A percentile compares a stretch with the other conserved stretches of the same genome.
Evolutionary conservation across 2,797 vertebrate genomes (phyloP).

Genomic region (Bothrops alternatus): DNA sequence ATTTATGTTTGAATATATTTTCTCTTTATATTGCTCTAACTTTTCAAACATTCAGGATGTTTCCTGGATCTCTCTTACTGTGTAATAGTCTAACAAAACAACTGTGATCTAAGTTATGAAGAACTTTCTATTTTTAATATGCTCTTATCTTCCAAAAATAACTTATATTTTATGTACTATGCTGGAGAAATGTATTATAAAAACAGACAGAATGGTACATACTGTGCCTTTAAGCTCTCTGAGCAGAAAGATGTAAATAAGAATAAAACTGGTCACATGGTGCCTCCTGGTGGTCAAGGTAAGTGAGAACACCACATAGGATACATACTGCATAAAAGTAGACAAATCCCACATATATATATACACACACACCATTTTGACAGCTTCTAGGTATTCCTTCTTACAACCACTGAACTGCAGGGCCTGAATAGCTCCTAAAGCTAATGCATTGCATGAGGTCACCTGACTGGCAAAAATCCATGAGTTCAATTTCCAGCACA

Average conservation of each 20-base stretch:
- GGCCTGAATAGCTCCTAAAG: not conserved
- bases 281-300: not conserved
- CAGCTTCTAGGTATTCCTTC: not conserved
- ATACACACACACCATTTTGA: not conserved
- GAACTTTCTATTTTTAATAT: not conserved
- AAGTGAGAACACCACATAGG: not conserved
- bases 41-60: not conserved
- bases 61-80: not conserved
- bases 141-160: not conserved
- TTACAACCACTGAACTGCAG: not conserved
- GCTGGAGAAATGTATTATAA: not conserved
- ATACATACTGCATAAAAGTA: not conserved
- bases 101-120: not conserved
- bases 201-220: not conserved
- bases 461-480: not conserved
- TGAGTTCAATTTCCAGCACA: not conserved
- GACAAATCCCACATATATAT: not conserved
- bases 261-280: not conserved
- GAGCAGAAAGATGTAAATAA: not conserved
- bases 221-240: not conserved
- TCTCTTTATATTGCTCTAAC: not conserved
- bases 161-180: not conserved
- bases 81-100: not conserved
- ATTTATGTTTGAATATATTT: not conserved
- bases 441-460: not conserved